Percentiles rank a stretch among this genome's conserved stretches.
Evolutionary conservation across 1,140 invertebrate species (phyloP).

Genomic region (Psix sp.): DNA sequence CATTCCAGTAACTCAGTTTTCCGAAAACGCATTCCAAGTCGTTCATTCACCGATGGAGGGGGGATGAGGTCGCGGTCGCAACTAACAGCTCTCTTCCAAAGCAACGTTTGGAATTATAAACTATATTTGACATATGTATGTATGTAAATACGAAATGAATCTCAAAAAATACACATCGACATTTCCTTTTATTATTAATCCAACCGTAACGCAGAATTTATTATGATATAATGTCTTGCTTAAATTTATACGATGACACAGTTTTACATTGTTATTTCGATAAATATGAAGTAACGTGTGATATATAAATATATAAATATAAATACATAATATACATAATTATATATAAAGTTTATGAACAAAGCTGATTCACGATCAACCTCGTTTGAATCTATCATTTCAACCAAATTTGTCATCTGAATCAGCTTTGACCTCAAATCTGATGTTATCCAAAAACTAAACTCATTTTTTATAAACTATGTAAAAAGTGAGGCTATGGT

Average conservation of each 20-base stretch:
- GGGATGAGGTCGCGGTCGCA: slow-evolving; percentile 27
- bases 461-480: no score
- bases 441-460: no score
- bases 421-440: no score
- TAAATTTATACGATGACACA: slow-evolving; percentile 57
- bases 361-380: not conserved
- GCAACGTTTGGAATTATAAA: slow-evolving; percentile 53
- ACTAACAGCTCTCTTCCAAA: slow-evolving; percentile 57
- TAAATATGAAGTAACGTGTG: slow-evolving; percentile 60
- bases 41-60: slow-evolving; percentile 12
- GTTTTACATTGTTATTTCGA: slow-evolving; percentile 61
- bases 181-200: slow-evolving; percentile 59
- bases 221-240: slow-evolving; percentile 56
- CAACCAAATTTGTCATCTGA: no score
- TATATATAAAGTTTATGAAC: slow-evolving; percentile 40
- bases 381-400: no score
- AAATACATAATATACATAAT: slow-evolving; percentile 56
- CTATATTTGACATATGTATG: slow-evolving; percentile 61
- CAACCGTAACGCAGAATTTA: slow-evolving; percentile 56
- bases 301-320: slow-evolving; percentile 60
- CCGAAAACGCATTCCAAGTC: slow-evolving; percentile 20
- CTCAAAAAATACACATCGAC: slow-evolving; percentile 59
- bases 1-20: slow-evolving; percentile 41
- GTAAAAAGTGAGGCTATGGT: not conserved
- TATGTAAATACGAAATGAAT: slow-evolving; percentile 64